Evolutionary conservation across 92 coral and sea anemone genomes (phyloP), one percentile per base, ranked within the genome.

Genomic region (Metridium senile): DNA sequence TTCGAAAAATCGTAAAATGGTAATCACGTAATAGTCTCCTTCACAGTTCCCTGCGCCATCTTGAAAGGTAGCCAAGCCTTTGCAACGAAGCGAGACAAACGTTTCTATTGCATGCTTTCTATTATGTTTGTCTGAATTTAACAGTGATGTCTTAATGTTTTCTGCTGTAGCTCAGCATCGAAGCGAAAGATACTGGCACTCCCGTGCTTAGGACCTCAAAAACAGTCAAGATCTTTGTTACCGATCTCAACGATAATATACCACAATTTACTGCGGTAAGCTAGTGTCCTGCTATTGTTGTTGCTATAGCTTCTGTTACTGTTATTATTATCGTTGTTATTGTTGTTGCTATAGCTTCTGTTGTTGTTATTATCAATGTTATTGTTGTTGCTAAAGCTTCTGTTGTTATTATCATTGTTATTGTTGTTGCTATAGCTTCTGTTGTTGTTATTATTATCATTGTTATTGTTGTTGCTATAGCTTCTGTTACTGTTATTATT

Each of bases 121-220:
- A n/a, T n/a, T n/a, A n/a, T n/a, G n/a, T n/a, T n/a, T n/a, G n/a
- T n/a, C n/a, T n/a, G n/a, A n/a, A n/a, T n/a, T n/a, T n/a, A n/a
- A n/a, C n/a, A n/a, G n/a, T n/a, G n/a, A n/a, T n/a, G n/a, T n/a
- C n/a, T n/a, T n/a, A n/a, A n/a, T n/a, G n/a, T n/a, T n/a, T n/a
- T n/a, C n/a, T n/a, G n/a, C n/a, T n/a, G n/a, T n/a, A 85, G 91
- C 89, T 92, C 1, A 78, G 84, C 26, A 84, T 95, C 19, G 68
- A 88, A 71, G 99, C 97, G 49, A 74, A 77, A 61, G 97, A 95
- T 82, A 83, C 65, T 33, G 95, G 99, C 53, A 83, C 46, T 29
- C 80, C 85, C 7, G 65, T 81, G 7, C 81, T 86, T 18, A 87
- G 90, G 18, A 81, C 82, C 57, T 80, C 71, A 34, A 83, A 81